A percentile compares a stretch with the other conserved stretches of the same genome.
These are phyloP conservation scores for Drosophila pseudoananassae DNA, from an alignment of 1,140 invertebrate species.

Conservation along the genomic window DNA sequence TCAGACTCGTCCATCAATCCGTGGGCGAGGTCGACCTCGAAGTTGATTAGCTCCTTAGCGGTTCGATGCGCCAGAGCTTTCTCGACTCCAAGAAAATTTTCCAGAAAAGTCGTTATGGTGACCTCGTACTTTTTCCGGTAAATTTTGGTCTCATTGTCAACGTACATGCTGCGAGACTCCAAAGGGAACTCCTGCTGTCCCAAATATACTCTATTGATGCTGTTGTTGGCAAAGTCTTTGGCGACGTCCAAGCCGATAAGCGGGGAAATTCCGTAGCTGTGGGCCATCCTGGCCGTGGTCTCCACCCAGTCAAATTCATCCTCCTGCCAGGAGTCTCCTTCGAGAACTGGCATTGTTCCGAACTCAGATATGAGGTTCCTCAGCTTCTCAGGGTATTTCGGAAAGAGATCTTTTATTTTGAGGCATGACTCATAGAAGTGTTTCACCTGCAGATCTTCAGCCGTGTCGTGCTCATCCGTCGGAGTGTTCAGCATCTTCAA, in stretches of 20 bases:
- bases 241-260: conserved; percentile 46
- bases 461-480: conserved; percentile 21
- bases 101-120: conserved; percentile 33
- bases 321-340: conserved; percentile 46
- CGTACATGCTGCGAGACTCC: conserved; percentile 59
- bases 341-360: conserved; percentile 54
- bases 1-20: conserved; percentile 47
- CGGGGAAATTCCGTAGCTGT: conserved; percentile 36
- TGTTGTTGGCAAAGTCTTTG: conserved; percentile 59
- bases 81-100: conserved; percentile 35
- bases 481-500: conserved; percentile 23
- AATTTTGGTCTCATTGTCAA: conserved; percentile 34
- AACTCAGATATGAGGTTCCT: conserved; percentile 49
- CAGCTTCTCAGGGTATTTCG: conserved; percentile 32
- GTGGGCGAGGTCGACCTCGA: conserved; percentile 63
- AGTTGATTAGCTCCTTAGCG: conserved; percentile 60
- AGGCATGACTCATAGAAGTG: conserved; percentile 55
- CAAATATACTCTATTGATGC: conserved; percentile 55
- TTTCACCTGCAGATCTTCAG: conserved; percentile 58
- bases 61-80: conserved; percentile 27
- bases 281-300: conserved; percentile 28
- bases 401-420: conserved; percentile 12
- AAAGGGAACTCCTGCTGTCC: conserved; percentile 45
- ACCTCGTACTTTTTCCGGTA: conserved; percentile 37
- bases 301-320: conserved; percentile 51